Conservation (phyloP, 2,113 vertebrate genomes). For the Hypomesus transpacificus region DNA sequence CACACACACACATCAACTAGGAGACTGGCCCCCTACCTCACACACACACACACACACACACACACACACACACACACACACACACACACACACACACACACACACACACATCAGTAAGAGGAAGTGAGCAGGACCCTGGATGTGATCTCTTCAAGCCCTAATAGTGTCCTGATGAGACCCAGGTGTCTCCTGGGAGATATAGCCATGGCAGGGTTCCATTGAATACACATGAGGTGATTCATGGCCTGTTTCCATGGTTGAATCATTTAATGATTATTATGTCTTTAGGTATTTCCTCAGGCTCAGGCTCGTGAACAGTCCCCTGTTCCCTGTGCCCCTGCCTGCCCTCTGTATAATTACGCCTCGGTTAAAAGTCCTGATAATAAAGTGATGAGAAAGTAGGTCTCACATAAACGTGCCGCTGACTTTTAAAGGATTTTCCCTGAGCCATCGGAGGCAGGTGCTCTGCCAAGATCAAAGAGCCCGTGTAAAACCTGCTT, state of each 20-base stretch:
- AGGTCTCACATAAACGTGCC: constrained; percentile 60
- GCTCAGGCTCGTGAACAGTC: constrained; percentile 31
- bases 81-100: constrained; percentile 7
- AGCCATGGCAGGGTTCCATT: constrained; percentile 36
- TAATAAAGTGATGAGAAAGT: constrained; percentile 62
- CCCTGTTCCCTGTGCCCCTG: background rate
- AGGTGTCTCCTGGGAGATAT: constrained; percentile 61
- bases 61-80: constrained; percentile 27
- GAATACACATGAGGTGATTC: constrained; percentile 59
- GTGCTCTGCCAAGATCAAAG: constrained; percentile 70
- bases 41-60: constrained; percentile 41
- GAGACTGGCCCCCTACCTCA: too few relatives aligned
- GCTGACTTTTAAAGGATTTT: constrained; percentile 70
- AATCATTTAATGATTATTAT: constrained; percentile 69
- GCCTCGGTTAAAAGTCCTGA: constrained; percentile 52
- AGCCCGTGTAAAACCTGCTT: constrained; percentile 45
- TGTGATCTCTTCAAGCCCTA: constrained; percentile 58
- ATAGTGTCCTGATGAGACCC: constrained; percentile 64
- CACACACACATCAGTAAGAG: constrained; percentile 50
- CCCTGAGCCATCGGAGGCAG: constrained; percentile 66
- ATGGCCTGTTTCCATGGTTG: constrained; percentile 47
- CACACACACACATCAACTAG: background rate
- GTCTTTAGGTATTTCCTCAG: constrained; percentile 60
- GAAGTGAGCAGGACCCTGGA: constrained; percentile 55
- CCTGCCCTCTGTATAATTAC: constrained; percentile 30